Evolutionary conservation across 2,797 vertebrate genomes (phyloP).

Genomic region (Gouania willdenowi): DNA sequence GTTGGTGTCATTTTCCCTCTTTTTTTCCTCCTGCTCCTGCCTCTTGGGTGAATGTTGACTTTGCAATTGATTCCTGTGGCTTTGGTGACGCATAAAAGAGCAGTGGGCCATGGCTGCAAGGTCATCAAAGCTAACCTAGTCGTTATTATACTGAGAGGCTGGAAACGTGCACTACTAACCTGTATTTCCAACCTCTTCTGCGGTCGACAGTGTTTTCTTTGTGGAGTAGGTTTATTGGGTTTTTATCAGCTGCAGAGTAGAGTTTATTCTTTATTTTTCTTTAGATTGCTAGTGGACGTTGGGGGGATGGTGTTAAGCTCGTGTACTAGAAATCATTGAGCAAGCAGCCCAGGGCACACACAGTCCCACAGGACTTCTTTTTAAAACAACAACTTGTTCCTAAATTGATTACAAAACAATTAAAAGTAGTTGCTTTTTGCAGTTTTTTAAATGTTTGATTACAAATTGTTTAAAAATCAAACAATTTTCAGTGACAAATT

Average conservation of each 20-base stretch:
- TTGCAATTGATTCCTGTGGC: slow-evolving; percentile 55
- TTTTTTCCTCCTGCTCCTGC: slow-evolving; percentile 21
- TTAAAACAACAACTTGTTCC: too few relatives aligned
- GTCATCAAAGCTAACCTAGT: slow-evolving; percentile 51
- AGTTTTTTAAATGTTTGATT: too few relatives aligned
- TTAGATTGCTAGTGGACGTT: slow-evolving; percentile 2
- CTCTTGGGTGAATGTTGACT: slow-evolving; percentile 52
- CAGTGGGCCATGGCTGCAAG: slow-evolving; percentile 12
- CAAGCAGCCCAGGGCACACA: too few relatives aligned
- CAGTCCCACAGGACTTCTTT: neutral
- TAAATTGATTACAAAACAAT: too few relatives aligned
- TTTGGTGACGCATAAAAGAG: slow-evolving; percentile 39
- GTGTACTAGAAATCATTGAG: too few relatives aligned
- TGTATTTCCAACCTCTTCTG: too few relatives aligned
- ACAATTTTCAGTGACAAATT: too few relatives aligned
- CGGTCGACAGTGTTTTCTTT: slow-evolving; percentile 18
- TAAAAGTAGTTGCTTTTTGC: too few relatives aligned
- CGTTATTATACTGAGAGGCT: too few relatives aligned
- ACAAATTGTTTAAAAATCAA: too few relatives aligned
- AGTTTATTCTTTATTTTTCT: slow-evolving; percentile 19
- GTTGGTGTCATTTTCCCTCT: slow-evolving; percentile 3
- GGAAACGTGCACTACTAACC: too few relatives aligned
- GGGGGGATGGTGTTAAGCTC: slow-evolving; percentile 31
- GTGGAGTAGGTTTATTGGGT: slow-evolving; percentile 20
- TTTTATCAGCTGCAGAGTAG: slow-evolving; percentile 45